Evolutionary conservation across 2,888 invertebrate species (phyloP).

Genomic region (Tetragonula carbonaria): DNA sequence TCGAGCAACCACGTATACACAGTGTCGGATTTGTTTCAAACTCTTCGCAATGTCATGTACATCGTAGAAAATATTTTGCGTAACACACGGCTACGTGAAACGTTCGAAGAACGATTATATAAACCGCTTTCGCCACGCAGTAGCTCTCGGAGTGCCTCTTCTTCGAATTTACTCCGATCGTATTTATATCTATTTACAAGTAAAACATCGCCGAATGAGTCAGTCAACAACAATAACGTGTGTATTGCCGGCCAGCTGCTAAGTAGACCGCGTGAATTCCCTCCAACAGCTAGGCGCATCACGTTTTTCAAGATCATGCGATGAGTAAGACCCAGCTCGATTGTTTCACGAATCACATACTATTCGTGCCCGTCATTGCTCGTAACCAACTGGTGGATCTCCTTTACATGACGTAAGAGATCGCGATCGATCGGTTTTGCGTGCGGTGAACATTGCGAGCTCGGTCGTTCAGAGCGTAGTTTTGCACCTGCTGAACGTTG

Average conservation of each 20-base stretch:
- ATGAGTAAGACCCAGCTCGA: constrained; percentile 29
- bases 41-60: too few relatives aligned
- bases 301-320: constrained; percentile 41
- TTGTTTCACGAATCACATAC: constrained; percentile 53
- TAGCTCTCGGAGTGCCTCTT: neutral
- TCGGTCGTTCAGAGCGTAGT: neutral
- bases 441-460: constrained; percentile 30
- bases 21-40: too few relatives aligned
- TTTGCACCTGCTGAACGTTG: constrained; percentile 41
- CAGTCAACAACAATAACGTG: neutral
- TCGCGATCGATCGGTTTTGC: constrained; percentile 45
- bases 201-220: neutral
- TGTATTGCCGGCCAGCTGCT: too few relatives aligned
- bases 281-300: neutral
- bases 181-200: neutral
- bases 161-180: neutral
- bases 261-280: neutral
- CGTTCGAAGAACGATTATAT: too few relatives aligned
- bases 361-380: constrained; percentile 12
- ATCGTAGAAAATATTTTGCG: too few relatives aligned
- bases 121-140: too few relatives aligned
- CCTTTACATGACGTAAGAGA: constrained; percentile 48
- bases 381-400: constrained; percentile 48
- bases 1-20: too few relatives aligned
- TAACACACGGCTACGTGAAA: too few relatives aligned